phyloP scores from a whole-genome alignment of 1,140 invertebrate genomes.

The Brachionus plicatilis region DNA sequence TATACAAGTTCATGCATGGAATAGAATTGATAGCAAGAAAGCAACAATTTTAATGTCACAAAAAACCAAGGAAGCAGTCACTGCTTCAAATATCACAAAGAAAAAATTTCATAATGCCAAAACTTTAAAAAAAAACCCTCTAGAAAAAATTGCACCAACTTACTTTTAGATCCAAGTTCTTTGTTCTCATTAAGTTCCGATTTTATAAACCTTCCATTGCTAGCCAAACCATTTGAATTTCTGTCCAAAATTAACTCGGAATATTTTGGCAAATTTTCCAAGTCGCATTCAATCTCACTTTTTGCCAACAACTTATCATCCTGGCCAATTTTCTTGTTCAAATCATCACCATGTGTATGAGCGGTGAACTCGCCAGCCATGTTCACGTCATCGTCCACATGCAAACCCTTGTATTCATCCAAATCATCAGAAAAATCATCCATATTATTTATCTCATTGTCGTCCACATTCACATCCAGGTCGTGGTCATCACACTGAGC shows the following conservation, averaged over 20 bases:
- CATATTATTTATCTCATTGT: slow-evolving; percentile 31
- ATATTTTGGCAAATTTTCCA: background rate
- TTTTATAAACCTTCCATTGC: background rate
- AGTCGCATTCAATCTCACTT: background rate
- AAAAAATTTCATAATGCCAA: too few relatives aligned
- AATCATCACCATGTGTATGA: background rate
- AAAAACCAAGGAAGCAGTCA: too few relatives aligned
- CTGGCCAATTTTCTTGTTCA: background rate
- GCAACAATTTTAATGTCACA: too few relatives aligned
- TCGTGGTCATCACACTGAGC: background rate
- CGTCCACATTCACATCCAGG: slow-evolving; percentile 21
- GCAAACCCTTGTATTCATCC: background rate
- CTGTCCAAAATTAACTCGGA: background rate
- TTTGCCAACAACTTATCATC: background rate
- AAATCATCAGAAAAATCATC: slow-evolving; percentile 15
- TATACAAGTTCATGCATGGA: too few relatives aligned
- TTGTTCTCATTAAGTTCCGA: background rate
- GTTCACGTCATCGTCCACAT: background rate
- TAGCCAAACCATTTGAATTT: background rate
- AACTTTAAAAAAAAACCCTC: too few relatives aligned
- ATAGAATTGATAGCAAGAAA: too few relatives aligned
- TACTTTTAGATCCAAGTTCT: slow-evolving; percentile 27
- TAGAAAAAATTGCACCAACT: background rate
- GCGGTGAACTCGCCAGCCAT: background rate
- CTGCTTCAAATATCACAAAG: too few relatives aligned